Evolutionary conservation across 2,113 vertebrate species (phyloP).

Genomic region (Hylia prasina): DNA sequence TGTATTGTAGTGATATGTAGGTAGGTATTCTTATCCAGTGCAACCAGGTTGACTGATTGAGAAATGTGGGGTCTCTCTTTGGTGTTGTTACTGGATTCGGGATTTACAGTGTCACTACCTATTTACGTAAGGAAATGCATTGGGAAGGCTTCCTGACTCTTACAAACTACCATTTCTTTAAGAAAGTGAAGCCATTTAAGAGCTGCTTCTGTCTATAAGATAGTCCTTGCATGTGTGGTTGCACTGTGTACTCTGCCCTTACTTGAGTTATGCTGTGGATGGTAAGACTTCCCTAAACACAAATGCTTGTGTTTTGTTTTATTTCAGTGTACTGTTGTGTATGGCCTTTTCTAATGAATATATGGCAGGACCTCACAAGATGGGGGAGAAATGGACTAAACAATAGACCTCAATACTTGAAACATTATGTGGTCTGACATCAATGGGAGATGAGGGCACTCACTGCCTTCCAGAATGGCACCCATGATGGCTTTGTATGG

Average conservation of each 20-base stretch:
- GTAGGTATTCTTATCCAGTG: background rate
- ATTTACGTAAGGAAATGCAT: background rate
- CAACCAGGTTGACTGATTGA: background rate
- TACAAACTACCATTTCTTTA: rapidly evolving
- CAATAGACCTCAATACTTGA: background rate
- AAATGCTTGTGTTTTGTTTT: background rate
- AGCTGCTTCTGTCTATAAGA: background rate
- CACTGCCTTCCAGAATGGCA: background rate
- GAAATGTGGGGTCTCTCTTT: background rate
- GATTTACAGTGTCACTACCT: background rate
- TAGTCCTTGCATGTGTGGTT: background rate
- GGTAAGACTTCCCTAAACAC: background rate
- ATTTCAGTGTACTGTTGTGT: background rate
- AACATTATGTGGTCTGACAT: background rate
- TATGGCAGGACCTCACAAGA: slow-evolving; percentile 2
- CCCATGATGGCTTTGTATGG: background rate
- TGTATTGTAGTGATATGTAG: background rate
- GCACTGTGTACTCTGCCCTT: background rate
- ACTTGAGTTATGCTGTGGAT: background rate
- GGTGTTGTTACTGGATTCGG: background rate
- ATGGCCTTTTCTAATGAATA: background rate
- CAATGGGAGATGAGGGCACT: background rate
- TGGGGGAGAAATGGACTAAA: background rate
- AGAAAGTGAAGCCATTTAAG: background rate
- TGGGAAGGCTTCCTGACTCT: background rate